phyloP scores from a whole-genome alignment of 2,797 vertebrate genomes.

The Columba guinea region DNA sequence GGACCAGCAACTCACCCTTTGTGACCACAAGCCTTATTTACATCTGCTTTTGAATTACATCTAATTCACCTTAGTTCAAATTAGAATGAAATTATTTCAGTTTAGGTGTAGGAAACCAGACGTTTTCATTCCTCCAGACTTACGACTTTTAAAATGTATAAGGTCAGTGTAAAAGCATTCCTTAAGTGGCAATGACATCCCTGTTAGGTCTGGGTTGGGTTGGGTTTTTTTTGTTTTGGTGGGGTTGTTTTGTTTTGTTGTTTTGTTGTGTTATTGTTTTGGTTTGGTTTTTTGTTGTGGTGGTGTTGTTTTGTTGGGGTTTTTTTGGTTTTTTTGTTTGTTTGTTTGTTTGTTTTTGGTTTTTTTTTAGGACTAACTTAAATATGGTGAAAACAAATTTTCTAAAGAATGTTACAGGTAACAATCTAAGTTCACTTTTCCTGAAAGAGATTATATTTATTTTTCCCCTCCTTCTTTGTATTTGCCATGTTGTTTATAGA shows the following conservation, averaged over 20 bases:
- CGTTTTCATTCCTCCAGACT: background rate
- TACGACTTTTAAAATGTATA: background rate
- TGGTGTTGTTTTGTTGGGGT: too few species aligned
- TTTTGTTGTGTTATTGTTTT: background rate
- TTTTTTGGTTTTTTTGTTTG: background rate
- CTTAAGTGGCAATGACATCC: background rate
- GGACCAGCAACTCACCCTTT: background rate
- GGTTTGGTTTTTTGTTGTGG: background rate
- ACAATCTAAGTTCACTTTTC: background rate
- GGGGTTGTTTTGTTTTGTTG: background rate
- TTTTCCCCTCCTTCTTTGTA: background rate
- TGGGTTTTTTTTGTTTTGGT: too few species aligned
- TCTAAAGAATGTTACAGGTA: background rate
- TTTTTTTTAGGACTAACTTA: background rate
- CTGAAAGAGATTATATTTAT: background rate
- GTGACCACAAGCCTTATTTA: background rate
- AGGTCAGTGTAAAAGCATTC: background rate
- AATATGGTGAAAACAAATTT: background rate
- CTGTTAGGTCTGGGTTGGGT: background rate
- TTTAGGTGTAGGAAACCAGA: background rate
- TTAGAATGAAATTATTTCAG: background rate
- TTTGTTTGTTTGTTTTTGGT: background rate
- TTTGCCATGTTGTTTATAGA: background rate
- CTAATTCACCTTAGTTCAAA: background rate
- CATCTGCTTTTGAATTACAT: background rate